These are phyloP conservation scores for Hybognathus amarus DNA, from an alignment of 2,797 vertebrate species.

Conservation along the genomic window DNA sequence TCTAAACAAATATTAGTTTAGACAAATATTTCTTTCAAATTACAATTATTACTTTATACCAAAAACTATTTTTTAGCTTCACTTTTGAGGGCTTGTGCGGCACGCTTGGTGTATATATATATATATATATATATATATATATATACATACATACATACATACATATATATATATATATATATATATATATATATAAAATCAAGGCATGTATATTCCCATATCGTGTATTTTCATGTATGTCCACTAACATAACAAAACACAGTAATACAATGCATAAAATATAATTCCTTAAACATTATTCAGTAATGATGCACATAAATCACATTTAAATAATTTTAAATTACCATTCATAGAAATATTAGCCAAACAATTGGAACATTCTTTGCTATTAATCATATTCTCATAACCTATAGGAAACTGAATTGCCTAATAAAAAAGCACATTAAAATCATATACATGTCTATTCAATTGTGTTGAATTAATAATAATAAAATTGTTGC, in stretches of 20 bases:
- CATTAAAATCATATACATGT: background rate
- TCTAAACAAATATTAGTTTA: no score
- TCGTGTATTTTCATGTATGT: background rate
- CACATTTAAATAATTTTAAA: no score
- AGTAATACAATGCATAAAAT: background rate
- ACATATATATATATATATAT: background rate
- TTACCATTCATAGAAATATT: background rate
- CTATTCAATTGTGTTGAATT: background rate
- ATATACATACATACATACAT: background rate
- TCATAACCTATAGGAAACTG: background rate
- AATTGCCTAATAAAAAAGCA: background rate
- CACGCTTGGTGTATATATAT: no score
- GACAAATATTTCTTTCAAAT: no score
- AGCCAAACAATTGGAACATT: background rate
- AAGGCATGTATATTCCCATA: background rate
- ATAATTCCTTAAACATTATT: background rate
- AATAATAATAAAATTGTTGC: background rate
- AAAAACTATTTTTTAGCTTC: no score
- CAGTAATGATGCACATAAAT: background rate
- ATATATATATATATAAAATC: background rate
- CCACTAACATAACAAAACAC: background rate
- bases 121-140: no score
- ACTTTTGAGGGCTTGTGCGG: no score
- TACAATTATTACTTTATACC: no score
- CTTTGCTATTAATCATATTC: background rate